phyloP scores from a whole-genome alignment of 1,140 invertebrate genomes.

The Bombus breviceps region DNA sequence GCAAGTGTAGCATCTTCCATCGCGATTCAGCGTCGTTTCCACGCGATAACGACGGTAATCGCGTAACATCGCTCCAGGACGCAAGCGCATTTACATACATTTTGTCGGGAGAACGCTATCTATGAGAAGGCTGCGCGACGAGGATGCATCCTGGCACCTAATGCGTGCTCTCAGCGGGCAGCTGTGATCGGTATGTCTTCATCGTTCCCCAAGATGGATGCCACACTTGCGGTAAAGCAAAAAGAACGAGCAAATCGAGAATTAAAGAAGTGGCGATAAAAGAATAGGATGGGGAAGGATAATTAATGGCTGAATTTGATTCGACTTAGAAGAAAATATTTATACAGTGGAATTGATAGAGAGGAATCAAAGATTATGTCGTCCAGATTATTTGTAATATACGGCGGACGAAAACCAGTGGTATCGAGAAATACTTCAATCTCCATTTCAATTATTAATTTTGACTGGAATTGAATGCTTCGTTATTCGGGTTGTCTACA shows the following conservation, averaged over 20 bases:
- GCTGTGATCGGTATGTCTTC: slow-evolving; percentile 69
- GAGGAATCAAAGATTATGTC: too few relatives aligned
- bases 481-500: too few relatives aligned
- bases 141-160: slow-evolving; percentile 54
- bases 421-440: not conserved
- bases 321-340: not conserved
- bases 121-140: not conserved
- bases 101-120: not conserved
- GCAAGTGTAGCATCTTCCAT: not conserved
- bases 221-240: slow-evolving; percentile 18
- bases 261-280: not conserved
- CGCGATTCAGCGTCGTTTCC: slow-evolving; percentile 33
- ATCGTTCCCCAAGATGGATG: slow-evolving; percentile 63
- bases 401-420: too few relatives aligned
- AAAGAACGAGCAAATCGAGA: not conserved
- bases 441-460: not conserved
- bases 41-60: slow-evolving; percentile 57
- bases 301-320: not conserved
- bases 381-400: too few relatives aligned
- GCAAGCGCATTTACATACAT: slow-evolving; percentile 44
- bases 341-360: not conserved
- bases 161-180: slow-evolving; percentile 70
- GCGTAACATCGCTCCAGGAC: slow-evolving; percentile 52
- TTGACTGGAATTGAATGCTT: not conserved
- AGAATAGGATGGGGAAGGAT: not conserved